phyloP scores from a whole-genome alignment of 2,888 invertebrate genomes.

The Parasteatoda lunata region DNA sequence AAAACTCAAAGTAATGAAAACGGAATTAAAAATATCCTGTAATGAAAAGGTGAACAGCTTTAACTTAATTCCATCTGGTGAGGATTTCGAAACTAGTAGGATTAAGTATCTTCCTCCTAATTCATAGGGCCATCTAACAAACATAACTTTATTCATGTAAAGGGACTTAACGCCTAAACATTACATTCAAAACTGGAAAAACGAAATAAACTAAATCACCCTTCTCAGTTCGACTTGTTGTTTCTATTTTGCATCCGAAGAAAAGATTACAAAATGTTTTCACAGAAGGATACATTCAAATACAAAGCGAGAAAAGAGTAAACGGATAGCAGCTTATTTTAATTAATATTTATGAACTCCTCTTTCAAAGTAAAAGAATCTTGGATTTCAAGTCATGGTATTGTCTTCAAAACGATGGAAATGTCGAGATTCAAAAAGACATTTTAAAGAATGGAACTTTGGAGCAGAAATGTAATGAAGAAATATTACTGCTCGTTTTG shows the following conservation, averaged over 20 bases:
- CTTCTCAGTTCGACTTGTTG: background rate
- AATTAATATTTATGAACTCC: constrained; percentile 56
- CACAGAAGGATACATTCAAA: background rate
- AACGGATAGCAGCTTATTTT: constrained; percentile 40
- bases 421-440: constrained; percentile 10
- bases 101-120: too few species aligned
- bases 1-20: too few species aligned
- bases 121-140: too few species aligned
- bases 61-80: too few species aligned
- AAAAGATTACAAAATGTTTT: background rate
- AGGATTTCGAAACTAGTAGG: too few species aligned
- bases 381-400: background rate
- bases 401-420: background rate
- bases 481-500: constrained; percentile 46
- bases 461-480: constrained; percentile 33
- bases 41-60: too few species aligned
- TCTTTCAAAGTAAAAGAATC: constrained; percentile 1
- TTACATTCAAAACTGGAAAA: too few species aligned
- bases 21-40: too few species aligned
- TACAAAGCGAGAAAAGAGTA: background rate
- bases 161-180: too few species aligned
- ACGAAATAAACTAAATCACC: too few species aligned
- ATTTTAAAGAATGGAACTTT: constrained; percentile 20
- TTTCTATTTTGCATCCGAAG: background rate
- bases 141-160: too few species aligned